phyloP scores from a whole-genome alignment of 2,113 vertebrate species.

The Hipposideros armiger region DNA sequence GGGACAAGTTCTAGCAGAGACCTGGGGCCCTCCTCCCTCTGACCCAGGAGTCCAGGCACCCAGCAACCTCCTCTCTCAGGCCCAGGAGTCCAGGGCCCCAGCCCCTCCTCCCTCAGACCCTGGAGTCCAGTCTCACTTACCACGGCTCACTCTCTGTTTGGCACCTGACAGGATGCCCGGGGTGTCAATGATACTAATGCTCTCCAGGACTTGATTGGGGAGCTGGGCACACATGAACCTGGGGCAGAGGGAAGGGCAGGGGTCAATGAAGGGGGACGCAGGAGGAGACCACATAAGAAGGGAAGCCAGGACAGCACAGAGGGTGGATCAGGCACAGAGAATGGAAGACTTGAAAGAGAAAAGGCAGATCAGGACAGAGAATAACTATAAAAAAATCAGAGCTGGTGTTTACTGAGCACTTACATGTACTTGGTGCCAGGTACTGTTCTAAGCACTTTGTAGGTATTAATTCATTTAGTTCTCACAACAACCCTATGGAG shows the following conservation, averaged over 20 bases:
- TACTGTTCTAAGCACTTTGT: neutral
- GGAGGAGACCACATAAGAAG: neutral
- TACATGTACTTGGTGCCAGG: too few species aligned
- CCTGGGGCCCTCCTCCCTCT: neutral
- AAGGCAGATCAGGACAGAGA: neutral
- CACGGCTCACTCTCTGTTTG: conserved; percentile 94
- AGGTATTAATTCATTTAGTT: neutral
- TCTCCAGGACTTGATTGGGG: conserved; percentile 95
- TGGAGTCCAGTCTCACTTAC: conserved; percentile 84
- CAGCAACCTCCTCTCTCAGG: neutral
- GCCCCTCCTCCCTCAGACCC: too few species aligned
- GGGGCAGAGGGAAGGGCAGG: neutral
- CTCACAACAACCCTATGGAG: too few species aligned
- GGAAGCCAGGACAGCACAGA: neutral
- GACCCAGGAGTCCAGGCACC: neutral
- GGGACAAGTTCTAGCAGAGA: neutral
- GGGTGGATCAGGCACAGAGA: neutral
- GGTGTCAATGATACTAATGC: conserved; percentile 95
- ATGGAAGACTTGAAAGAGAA: neutral
- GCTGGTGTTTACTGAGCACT: neutral
- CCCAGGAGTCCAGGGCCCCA: neutral
- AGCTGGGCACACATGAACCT: conserved; percentile 96
- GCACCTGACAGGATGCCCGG: conserved; percentile 94
- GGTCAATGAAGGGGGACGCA: neutral
- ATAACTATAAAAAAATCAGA: neutral